Evolutionary conservation across 2,113 vertebrate genomes (phyloP), one percentile per base, ranked within the genome.

Genomic region (crab-eating macaque (Macaca fascicularis)): DNA sequence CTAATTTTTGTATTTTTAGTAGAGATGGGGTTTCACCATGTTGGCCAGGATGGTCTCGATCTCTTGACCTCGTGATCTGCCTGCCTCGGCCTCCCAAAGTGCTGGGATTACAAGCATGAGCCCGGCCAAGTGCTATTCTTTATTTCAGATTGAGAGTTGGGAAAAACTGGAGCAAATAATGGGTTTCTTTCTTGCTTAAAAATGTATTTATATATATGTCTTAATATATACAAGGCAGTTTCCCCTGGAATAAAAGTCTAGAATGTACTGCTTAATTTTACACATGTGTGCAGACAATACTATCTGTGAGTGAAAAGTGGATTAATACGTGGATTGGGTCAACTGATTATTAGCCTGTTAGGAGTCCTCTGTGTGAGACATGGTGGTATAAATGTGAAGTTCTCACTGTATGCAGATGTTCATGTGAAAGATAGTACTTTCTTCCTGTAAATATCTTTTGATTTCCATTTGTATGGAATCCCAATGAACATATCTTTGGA

Each of bases 391-490:
- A 35, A n/a, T 79, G 84, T 97, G 90, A 61, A 72, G 22, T 90
- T 86, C 95, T 96, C 69, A 75, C 57, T 72, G 59, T 75, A 52
- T 80, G 38, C 67, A 69, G 80, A 30, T 76, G 25, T 93, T n/a
- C 20, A 8, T 72, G 45, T 55, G 84, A 81, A 94, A 85, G 75
- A 52, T 30, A 92, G 35, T 32, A 19, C 82, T 84, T 94, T 94
- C 76, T 88, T 92, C 43, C 88, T 98, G 96, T 98, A 97, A 97
- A 94, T 97, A 96, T 23, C 90, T 95, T 97, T 96, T 97, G 87
- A 74, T 97, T 83, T 8, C 78, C 79, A n/a, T 95, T 89, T 97
- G 67, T 98, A 92, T 96, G 90, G 81, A 96, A 84, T 93, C 48
- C 87, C 43, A 81, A 79, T 82, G 95, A 97, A 61, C 83, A n/a